Evolutionary conservation across 2,797 vertebrate genomes (phyloP).

Genomic region (Poecilia wingei): DNA sequence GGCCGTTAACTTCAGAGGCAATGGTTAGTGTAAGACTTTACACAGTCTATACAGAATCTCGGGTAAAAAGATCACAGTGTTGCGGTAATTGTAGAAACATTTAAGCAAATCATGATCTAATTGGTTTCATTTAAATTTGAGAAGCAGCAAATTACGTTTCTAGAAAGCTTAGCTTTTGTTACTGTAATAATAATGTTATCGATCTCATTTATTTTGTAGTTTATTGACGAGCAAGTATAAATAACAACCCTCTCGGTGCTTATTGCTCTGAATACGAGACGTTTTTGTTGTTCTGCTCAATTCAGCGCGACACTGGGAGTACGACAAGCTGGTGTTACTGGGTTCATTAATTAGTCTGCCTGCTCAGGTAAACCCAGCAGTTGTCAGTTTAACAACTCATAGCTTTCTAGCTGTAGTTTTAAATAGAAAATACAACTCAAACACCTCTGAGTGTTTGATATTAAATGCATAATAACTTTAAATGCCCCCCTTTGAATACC

Average conservation of each 20-base stretch:
- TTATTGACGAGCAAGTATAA: not conserved
- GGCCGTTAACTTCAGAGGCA: not conserved
- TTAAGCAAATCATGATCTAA: not conserved
- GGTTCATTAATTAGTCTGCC: not conserved
- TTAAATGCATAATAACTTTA: not conserved
- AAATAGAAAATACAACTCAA: not conserved
- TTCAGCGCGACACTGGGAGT: not conserved
- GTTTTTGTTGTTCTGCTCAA: not conserved
- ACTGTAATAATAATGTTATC: not conserved
- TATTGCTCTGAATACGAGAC: not conserved
- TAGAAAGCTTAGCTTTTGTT: no score
- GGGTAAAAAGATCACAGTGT: not conserved
- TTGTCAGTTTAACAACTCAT: not conserved
- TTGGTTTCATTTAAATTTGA: not conserved
- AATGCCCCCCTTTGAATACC: not conserved
- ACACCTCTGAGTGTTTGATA: not conserved
- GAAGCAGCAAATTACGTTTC: not conserved
- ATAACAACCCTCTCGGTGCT: not conserved
- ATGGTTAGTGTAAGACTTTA: not conserved
- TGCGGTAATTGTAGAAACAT: not conserved
- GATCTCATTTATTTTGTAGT: not conserved
- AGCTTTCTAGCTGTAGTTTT: not conserved
- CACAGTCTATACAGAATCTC: not conserved
- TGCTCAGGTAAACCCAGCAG: not conserved
- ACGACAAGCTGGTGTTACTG: not conserved